Evolutionary conservation across 2,113 vertebrate genomes (phyloP).

Genomic region (Tachysurus vachellii): DNA sequence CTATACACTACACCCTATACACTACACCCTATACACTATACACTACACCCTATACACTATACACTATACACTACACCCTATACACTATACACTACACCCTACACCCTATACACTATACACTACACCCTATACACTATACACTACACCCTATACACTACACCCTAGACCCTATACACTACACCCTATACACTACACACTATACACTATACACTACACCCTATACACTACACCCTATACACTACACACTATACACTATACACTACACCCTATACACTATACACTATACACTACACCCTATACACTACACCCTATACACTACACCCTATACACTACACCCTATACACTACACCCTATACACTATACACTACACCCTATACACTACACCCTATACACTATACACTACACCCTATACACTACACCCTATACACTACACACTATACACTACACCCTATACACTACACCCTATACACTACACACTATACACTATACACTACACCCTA

Average conservation of each 20-base stretch:
- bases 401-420: background rate
- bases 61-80: background rate
- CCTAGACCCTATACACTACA: background rate
- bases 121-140: background rate
- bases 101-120: background rate
- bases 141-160: background rate
- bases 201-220: conserved; percentile 9
- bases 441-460: background rate
- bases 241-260: background rate
- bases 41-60: background rate
- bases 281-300: background rate
- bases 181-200: background rate
- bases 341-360: background rate
- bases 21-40: background rate
- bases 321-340: background rate
- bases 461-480: background rate
- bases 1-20: too few species aligned
- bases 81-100: conserved; percentile 12
- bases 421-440: conserved; percentile 8
- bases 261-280: background rate
- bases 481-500: background rate
- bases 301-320: conserved; percentile 1
- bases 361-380: background rate
- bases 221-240: background rate
- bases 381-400: background rate